These are phyloP conservation scores for Amblyjoppa fuscipennis DNA, from an alignment of 2,888 invertebrate species.

Conservation along the genomic window DNA sequence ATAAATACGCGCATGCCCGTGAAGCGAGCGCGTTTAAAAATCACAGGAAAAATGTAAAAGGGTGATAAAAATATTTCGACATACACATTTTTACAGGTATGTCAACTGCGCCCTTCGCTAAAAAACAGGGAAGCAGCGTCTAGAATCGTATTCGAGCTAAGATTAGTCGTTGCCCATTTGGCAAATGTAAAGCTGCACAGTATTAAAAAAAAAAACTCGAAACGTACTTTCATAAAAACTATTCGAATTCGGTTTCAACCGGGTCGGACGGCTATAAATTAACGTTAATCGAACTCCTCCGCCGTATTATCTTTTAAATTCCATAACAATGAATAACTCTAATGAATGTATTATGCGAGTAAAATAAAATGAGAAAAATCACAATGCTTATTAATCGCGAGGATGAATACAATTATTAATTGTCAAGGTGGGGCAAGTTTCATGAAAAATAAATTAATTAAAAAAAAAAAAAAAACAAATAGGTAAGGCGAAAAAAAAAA, in stretches of 20 bases:
- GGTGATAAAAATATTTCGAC: conserved; percentile 35
- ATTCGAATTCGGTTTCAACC: conserved; percentile 47
- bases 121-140: conserved; percentile 44
- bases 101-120: conserved; percentile 5
- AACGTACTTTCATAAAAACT: conserved; percentile 41
- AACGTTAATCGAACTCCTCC: conserved; percentile 25
- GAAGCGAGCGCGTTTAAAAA: conserved; percentile 14
- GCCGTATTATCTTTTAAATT: conserved; percentile 7
- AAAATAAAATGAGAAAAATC: not conserved
- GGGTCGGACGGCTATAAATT: conserved; percentile 34
- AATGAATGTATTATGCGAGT: not conserved
- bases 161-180: conserved; percentile 15
- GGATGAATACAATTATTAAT: not conserved
- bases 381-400: not conserved
- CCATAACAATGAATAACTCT: conserved; percentile 34
- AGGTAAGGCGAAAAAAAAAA: not conserved
- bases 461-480: not conserved
- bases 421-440: not conserved
- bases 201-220: conserved; percentile 50
- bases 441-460: not conserved
- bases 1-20: conserved; percentile 11
- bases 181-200: conserved; percentile 39
- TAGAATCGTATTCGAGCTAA: conserved; percentile 35
- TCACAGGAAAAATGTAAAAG: conserved; percentile 44
- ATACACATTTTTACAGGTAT: conserved; percentile 12